These are phyloP conservation scores for Abramis brama DNA, from an alignment of 2,113 vertebrate species.

Conservation along the genomic window DNA sequence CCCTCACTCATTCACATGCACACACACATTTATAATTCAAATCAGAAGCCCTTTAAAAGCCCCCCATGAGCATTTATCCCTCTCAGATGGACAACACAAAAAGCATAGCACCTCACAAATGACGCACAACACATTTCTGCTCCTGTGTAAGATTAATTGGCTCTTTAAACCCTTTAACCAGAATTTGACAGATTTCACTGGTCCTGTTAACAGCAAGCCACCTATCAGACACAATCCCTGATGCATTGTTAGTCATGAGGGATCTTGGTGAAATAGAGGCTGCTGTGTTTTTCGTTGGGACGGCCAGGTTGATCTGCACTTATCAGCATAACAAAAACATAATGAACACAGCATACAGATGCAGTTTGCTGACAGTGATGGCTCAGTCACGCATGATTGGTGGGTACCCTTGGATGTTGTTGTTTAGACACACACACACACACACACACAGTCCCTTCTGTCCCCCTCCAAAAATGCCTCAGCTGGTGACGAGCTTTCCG, in stretches of 20 bases:
- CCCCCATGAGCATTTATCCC: constrained; percentile 51
- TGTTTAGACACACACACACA: constrained; percentile 5
- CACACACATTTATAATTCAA: constrained; percentile 49
- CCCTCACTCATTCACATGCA: constrained; percentile 29
- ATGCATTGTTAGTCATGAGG: not conserved
- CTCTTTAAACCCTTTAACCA: constrained; percentile 21
- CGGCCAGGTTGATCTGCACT: constrained; percentile 21
- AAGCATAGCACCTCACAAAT: constrained; percentile 21
- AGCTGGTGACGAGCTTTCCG: constrained; percentile 93
- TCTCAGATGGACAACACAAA: constrained; percentile 44
- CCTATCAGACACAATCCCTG: not conserved
- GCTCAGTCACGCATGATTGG: constrained; percentile 30
- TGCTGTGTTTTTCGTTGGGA: constrained; percentile 26
- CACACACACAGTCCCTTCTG: not conserved
- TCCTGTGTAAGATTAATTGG: not conserved
- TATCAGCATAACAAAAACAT: not conserved
- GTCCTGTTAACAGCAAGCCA: not conserved
- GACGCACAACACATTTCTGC: constrained; percentile 28
- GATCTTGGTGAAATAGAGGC: not conserved
- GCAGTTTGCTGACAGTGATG: constrained; percentile 29
- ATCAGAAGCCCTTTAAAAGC: constrained; percentile 49
- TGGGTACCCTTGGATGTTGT: constrained; percentile 25
- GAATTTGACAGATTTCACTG: constrained; percentile 14
- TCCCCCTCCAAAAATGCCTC: constrained; percentile 74
- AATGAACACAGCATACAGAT: constrained; percentile 16